Percentiles rank a stretch among this genome's conserved stretches.
phyloP scores from a whole-genome alignment of 1,140 invertebrate species.

The Drosophila gunungcola region DNA sequence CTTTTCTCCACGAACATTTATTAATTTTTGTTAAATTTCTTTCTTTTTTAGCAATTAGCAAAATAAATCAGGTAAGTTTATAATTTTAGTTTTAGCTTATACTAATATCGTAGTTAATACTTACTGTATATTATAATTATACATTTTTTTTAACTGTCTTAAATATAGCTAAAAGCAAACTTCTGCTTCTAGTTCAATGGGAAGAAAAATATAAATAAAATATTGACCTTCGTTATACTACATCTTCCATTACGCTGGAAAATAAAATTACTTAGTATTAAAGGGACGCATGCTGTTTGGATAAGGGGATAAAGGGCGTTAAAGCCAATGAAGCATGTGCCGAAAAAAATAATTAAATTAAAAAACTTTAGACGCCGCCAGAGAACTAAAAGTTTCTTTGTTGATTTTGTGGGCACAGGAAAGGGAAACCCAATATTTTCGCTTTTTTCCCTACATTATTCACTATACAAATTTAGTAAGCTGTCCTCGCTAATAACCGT shows the following conservation, averaged over 20 bases:
- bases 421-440: conserved; percentile 8
- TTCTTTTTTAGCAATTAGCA: conserved; percentile 42
- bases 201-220: no score
- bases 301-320: neutral
- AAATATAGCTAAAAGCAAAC: no score
- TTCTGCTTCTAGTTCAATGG: no score
- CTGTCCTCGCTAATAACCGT: conserved; percentile 66
- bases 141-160: no score
- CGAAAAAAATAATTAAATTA: conserved; percentile 9
- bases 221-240: no score
- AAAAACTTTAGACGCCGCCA: conserved; percentile 18
- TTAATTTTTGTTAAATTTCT: conserved; percentile 11
- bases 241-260: no score
- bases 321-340: conserved; percentile 1
- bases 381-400: neutral
- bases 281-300: no score
- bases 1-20: no score
- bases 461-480: conserved; percentile 26
- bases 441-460: neutral
- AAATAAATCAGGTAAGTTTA: conserved; percentile 58
- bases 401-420: neutral
- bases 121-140: no score
- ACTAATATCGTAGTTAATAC: no score
- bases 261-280: no score
- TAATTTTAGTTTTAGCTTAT: conserved; percentile 14